Evolutionary conservation across 2,888 invertebrate species (phyloP).

Genomic region (Steinernema carpocapsae): DNA sequence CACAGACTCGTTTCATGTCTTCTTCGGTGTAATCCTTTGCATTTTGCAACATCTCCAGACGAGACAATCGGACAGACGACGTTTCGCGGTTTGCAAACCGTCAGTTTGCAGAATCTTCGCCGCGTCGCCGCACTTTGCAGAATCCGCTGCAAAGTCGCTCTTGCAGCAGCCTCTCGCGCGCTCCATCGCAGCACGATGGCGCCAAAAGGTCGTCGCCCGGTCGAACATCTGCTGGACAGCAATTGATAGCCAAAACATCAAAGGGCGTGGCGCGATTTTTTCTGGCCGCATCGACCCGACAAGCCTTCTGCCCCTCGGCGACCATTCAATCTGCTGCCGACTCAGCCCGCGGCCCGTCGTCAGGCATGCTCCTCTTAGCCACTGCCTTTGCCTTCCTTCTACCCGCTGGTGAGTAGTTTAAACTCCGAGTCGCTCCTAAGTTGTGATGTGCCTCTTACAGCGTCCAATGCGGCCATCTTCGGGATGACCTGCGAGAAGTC

Average conservation of each 20-base stretch:
- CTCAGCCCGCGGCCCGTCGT: not conserved
- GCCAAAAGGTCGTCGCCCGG: no score
- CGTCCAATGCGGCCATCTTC: not conserved
- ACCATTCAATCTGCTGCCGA: not conserved
- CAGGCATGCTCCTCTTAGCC: slow-evolving; percentile 19
- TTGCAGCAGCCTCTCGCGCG: no score
- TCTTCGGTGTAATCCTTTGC: no score
- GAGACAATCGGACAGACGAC: no score
- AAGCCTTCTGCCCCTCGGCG: not conserved
- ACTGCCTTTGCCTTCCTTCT: slow-evolving; percentile 13
- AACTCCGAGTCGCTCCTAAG: not conserved
- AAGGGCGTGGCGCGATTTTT: slow-evolving; percentile 26
- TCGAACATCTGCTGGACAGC: no score
- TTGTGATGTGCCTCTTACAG: not conserved
- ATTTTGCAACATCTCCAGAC: no score
- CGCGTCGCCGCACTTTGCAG: no score
- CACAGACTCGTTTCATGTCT: no score
- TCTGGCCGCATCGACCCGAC: not conserved
- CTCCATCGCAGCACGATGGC: no score
- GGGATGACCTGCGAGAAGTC: slow-evolving; percentile 29
- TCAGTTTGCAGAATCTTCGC: no score
- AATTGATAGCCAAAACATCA: slow-evolving; percentile 20
- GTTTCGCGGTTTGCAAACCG: no score
- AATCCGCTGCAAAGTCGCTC: no score
- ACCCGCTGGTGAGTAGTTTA: slow-evolving; percentile 17